phyloP scores from a whole-genome alignment of 2,888 invertebrate species.

The Lochmaea crataegi region DNA sequence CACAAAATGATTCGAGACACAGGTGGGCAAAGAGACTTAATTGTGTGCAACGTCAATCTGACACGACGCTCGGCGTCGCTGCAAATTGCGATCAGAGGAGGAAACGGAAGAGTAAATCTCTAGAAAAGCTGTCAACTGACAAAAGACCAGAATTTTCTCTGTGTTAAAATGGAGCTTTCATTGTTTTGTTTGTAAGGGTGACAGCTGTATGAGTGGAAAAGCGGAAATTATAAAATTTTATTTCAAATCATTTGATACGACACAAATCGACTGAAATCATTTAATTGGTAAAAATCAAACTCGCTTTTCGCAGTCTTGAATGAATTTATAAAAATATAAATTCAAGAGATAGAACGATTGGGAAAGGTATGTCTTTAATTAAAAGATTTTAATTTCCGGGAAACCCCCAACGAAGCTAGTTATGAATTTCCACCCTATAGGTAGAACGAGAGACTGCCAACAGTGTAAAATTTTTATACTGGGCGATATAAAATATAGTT shows the following conservation, averaged over 20 bases:
- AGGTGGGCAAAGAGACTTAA: slow-evolving; percentile 40
- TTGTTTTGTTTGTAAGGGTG: background rate
- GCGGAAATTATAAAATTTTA: background rate
- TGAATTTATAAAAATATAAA: slow-evolving; percentile 5
- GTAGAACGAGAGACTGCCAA: background rate
- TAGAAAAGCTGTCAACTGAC: slow-evolving; percentile 24
- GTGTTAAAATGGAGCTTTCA: slow-evolving; percentile 7
- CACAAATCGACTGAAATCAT: background rate
- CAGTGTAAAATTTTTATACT: background rate
- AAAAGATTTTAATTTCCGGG: slow-evolving; percentile 44
- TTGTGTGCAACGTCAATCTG: slow-evolving; percentile 41
- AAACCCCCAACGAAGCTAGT: slow-evolving; percentile 29
- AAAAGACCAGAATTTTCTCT: background rate
- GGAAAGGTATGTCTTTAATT: slow-evolving; percentile 37
- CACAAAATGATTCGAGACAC: slow-evolving; percentile 36
- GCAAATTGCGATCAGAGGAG: slow-evolving; percentile 2
- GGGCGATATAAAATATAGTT: background rate
- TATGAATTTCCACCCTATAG: slow-evolving; percentile 36
- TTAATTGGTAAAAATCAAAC: background rate
- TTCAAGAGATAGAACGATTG: background rate
- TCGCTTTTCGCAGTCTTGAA: background rate
- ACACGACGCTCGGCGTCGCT: slow-evolving; percentile 18
- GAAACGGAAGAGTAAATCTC: slow-evolving; percentile 21
- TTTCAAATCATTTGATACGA: background rate
- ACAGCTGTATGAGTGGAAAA: background rate